Base-by-base conservation (phyloP, 2,888 invertebrate species). In the Andrena haemorrhoa region DNA sequence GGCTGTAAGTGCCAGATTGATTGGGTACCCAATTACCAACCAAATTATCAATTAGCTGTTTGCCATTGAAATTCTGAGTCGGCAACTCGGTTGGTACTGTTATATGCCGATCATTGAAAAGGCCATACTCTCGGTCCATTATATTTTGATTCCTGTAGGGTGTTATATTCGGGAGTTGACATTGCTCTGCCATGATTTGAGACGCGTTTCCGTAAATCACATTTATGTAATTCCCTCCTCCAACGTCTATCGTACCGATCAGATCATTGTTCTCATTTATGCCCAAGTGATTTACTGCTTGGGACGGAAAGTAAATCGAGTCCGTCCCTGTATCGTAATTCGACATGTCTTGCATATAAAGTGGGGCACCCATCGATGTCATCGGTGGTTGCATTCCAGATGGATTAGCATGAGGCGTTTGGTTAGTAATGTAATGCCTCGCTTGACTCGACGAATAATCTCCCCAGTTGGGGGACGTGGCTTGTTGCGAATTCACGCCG, bases 21-120 rank as follows among this genome's bases (percentile, higher is more conserved):
- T 96, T 96, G 5, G 97, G 96, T 49, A 95, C 95, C 95, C 96
- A 96, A 91, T 97, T 97, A 10, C 96, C 96, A 71, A 96, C 95
- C 60, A 97, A 94, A 93, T 96, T 96, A 89, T 97, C 96, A 77
- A 97, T 95, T 82, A 97, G 94, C 87, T 96, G 95, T 78, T 93
- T 93, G 6, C 93, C 92, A 82, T 93, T 93, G n/a, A 91, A 87
- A 69, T 88, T 91, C 66, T 90, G 91, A 16, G 84, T 74, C 6
- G 88, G 80, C 61, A 89, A 29, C 64, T 89, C 91, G 64, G 91
- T 81, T 35, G 90, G 77, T 70, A 90, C 76, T n/a, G 89, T 82
- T 5, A 90, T 83, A 35, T 86, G 92, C 75, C 92, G 92, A 49
- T 91, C 92, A 20, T 89, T 91, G 64, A 94, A 94, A 2, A 94